Base-by-base conservation (phyloP, 2,888 invertebrate species). In the Drosophila antonietae region DNA sequence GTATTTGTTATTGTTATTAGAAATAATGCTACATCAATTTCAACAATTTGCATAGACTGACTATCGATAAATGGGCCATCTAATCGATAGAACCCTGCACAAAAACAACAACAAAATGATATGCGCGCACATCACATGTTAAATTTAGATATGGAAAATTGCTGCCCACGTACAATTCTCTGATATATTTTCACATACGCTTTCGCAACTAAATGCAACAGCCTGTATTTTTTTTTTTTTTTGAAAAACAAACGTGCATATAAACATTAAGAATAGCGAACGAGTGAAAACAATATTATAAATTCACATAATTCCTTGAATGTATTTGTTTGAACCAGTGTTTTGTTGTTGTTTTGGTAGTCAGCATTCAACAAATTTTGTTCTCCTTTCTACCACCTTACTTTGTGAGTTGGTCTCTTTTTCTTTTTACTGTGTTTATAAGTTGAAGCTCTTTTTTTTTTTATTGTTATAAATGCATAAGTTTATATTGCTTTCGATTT, bases 331-430 rank as follows among this genome's bases (percentile, higher is more conserved):
- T 66, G n/a, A 31, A 6, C 59, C 67, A 80, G 75, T 61, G 64
- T 73, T 78, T 63, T 64, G 71, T 68, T 70, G 66, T 56, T 66
- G 69, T 56, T 66, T 20, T 20, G 1, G 66, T 74, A 74, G 70
- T 68, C 59, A 73, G 71, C 73, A 82, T 85, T 83, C 83, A 83
- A 80, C 73, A 70, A 83, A 67, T 86, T 80, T 57, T 57, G 18
- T 60, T 73, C 76, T 69, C 73, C 68, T 77, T 68, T 67, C 55
- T 79, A 64, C 74, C 82, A 61, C 58, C 52, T 80, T 65, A 75
- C 72, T 68, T 44, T 58, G 37, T 61, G 44, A 51, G 52, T 60
- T 51, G 63, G 44, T 52, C 55, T 28, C 23, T 43, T 61, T 28
- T 59, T 35, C 47, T 31, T 18, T 37, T 60, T n/a, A 28, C 28